Conservation (phyloP, 2,888 invertebrate genomes). For the Julus scanicus region DNA sequence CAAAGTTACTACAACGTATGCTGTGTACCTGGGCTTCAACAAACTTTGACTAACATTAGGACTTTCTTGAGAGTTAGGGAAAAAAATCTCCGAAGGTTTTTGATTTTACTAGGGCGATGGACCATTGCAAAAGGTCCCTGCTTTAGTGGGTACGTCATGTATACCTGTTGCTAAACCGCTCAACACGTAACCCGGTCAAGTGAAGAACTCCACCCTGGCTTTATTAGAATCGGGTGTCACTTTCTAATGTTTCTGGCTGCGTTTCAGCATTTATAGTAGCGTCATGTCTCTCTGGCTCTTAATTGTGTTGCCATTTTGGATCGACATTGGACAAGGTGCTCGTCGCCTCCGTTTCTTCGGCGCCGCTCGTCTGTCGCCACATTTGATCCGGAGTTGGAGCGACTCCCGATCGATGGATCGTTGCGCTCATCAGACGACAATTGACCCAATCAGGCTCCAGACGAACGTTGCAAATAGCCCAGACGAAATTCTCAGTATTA, state of each 20-base stretch:
- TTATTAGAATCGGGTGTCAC: neutral
- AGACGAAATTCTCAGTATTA: slow-evolving; percentile 9
- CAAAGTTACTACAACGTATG: no score
- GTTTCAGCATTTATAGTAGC: neutral
- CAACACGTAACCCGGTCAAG: neutral
- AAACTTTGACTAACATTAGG: no score
- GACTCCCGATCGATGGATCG: slow-evolving; percentile 38
- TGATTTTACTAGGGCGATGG: no score
- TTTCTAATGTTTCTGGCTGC: neutral
- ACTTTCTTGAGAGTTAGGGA: no score
- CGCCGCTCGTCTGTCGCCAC: slow-evolving; percentile 36
- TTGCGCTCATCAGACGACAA: slow-evolving; percentile 37
- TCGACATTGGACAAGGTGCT: slow-evolving; percentile 34
- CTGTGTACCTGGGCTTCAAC: no score
- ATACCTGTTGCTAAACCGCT: neutral
- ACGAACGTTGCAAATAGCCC: neutral
- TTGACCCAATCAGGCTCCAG: slow-evolving; percentile 45
- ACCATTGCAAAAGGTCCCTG: no score
- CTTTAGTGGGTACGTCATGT: no score
- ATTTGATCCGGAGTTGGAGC: neutral
- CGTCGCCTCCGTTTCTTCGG: slow-evolving; percentile 14
- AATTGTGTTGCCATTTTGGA: slow-evolving; percentile 24
- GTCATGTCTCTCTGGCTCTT: neutral
- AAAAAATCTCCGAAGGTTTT: no score
- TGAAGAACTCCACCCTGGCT: neutral